Evolutionary conservation across 2,797 vertebrate species (phyloP), one percentile per base, ranked within the genome.

Genomic region (Catostomus latipinnis): DNA sequence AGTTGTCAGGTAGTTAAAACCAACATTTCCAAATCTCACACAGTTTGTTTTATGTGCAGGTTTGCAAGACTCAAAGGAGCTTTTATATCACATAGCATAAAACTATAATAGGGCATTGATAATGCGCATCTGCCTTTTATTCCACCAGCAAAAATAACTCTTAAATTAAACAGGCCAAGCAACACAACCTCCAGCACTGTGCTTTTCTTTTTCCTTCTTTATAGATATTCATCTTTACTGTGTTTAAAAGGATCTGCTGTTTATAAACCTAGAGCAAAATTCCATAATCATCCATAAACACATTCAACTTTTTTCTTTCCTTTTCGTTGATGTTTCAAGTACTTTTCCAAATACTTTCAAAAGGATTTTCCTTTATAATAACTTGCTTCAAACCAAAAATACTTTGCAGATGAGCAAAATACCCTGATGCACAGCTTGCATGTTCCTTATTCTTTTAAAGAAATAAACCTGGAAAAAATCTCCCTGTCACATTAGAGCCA

Each of bases 61-160:
- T 89, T 88, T 89, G 84, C 70, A 81, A 87, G 83, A 77, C 87
- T 86, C 63, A 71, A 54, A 81, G 50, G 57, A 70, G 58, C 34
- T 78, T 66, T 81, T 22, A 49, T 13, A 82, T 76, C 80, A 82
- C 80, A 82, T 71, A 67, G 80, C 75, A 80, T 75, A 84, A 67
- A 84, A 72, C 67, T 78, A 63, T 74, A 82, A 71, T 53, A 50
- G 77, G 83, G 72, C 86, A 80, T 49, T 68, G 82, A 88, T 88
- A 86, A 85, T 76, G 83, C 89, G 75, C 87, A 86, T 89, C 86
- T 90, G 89, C 69, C 71, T 85, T 83, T 90, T 82, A 91, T 89
- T 90, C 86, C 84, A 84, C 69, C 84, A 82, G 82, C 16, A 84
- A 71, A 70, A 83, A 86, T 82, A 81, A 14, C 53, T 76, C 74